These are phyloP conservation scores for Halcyon senegalensis DNA, from an alignment of 2,113 vertebrate genomes.

Conservation along the genomic window DNA sequence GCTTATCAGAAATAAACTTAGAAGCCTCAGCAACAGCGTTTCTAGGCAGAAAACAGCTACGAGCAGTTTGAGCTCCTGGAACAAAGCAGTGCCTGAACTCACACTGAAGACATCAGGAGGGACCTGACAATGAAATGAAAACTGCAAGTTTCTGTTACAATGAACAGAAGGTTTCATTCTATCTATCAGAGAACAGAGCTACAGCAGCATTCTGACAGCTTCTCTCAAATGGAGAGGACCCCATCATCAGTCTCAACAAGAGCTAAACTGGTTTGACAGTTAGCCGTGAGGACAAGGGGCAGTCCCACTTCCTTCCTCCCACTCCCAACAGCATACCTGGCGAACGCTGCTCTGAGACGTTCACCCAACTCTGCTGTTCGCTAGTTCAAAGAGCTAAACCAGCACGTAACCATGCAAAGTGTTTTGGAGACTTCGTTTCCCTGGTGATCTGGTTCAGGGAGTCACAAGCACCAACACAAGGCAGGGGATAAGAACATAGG, in stretches of 20 bases:
- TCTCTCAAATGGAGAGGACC: background rate
- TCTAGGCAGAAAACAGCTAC: background rate
- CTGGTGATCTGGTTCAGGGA: background rate
- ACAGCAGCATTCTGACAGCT: background rate
- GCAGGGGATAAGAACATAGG: background rate
- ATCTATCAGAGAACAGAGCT: background rate
- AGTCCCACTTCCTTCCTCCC: background rate
- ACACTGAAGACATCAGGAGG: background rate
- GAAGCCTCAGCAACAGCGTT: background rate
- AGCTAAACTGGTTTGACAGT: background rate
- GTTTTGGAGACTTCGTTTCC: background rate
- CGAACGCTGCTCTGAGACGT: accelerated
- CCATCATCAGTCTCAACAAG: accelerated
- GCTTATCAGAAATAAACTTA: background rate
- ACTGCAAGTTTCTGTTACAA: constrained; percentile 15
- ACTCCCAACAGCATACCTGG: accelerated
- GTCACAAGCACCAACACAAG: background rate
- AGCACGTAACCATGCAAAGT: background rate
- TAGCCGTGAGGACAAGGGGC: accelerated
- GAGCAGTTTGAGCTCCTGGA: background rate
- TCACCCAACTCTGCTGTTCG: background rate
- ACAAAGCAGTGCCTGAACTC: constrained; percentile 1
- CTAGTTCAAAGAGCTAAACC: background rate
- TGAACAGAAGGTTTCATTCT: background rate
- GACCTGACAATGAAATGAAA: background rate